Evolutionary conservation across 2,888 invertebrate species (phyloP), one percentile per base, ranked within the genome.

Genomic region (Margaritifera margaritifera): DNA sequence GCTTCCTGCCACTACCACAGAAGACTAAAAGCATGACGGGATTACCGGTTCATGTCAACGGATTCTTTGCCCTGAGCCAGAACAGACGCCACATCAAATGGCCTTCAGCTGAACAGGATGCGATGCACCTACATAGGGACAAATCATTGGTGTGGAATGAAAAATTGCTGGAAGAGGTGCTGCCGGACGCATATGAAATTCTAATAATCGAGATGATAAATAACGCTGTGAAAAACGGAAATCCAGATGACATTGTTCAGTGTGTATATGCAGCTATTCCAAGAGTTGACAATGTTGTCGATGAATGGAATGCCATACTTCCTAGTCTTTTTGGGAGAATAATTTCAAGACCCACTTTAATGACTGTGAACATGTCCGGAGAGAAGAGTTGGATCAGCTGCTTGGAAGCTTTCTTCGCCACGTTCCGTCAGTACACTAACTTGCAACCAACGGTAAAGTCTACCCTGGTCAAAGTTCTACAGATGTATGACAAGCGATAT

Each of bases 81-180:
- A 86, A 86, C 72, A 76, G 86, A 27, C 78, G 85, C 25, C 83
- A 85, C 67, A 71, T 87, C 18, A 87, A 86, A 73, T 87, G 87
- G 87, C 81, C 84, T 20, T 77, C 84, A 50, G 74, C 79, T 2
- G 79, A 80, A 51, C 72, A 79, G 59, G 25, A 63, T 42, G 31
- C 59, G 15, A 68, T 68, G 31, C n/a, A 55, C 25, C 66, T 74
- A 11, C 70, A 72, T 52, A 52, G 42, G 50, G 86, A 84, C 70
- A 82, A 80, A 62, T 59, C 77, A 18, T 74, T 84, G 51, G 54
- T 72, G 27, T 88, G 88, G 88, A 88, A 88, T 70, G 69, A 80
- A 24, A 72, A 77, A 24, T 69, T 88, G 15, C 65, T 86, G 18
- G 64, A 61, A 22, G 84, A 87, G 68, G 78, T 84, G 1, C 51